Evolutionary conservation across 2,797 vertebrate species (phyloP), one percentile per base, ranked within the genome.

Genomic region (Falco columbarius): DNA sequence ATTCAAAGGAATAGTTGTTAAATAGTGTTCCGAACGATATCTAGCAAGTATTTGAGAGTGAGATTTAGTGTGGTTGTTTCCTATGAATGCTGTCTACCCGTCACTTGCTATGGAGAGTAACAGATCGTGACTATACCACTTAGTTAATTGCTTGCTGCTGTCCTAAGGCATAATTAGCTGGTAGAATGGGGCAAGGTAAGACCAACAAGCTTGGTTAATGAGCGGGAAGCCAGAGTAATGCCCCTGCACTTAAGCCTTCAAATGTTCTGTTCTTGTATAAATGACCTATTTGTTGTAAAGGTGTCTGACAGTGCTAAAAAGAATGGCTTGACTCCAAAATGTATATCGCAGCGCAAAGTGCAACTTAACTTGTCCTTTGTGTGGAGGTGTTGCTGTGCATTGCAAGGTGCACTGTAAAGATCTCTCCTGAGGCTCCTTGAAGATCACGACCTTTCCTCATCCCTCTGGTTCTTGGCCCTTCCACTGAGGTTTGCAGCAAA

Each of bases 381-480:
- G 52, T 32, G 81, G 22, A 27, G 32, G 4, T 23, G 46, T 42
- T 22, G 24, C 47, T 21, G 3, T 47, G 26, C 5, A 2, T 63
- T 23, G 15, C 29, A 46, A 67, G 10, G 15, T 0, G 0, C 18
- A 3, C 19, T 58, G 30, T 24, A 12, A 34, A 40, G 24, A 10
- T 26, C 8, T 9, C 6, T 65, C 38, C 38, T 29, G n/a, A 73
- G 44, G 34, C n/a, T 74, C 54, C 47, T 0, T 26, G 52, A 36
- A n/a, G 54, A 38, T 47, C 3, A 3, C 23, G 67, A 4, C 1
- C 2, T 65, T 82, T 82, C 55, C 34, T 40, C 13, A 3, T 59
- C 14, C 20, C 8, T 83, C 46, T 61, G 22, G 7, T 38, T 86
- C 46, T 75, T 84, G 61, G n/a, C 51, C 47, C 63, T 89, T 68